These are phyloP conservation scores for Carcina quercana DNA, from an alignment of 2,888 invertebrate genomes.

Conservation along the genomic window DNA sequence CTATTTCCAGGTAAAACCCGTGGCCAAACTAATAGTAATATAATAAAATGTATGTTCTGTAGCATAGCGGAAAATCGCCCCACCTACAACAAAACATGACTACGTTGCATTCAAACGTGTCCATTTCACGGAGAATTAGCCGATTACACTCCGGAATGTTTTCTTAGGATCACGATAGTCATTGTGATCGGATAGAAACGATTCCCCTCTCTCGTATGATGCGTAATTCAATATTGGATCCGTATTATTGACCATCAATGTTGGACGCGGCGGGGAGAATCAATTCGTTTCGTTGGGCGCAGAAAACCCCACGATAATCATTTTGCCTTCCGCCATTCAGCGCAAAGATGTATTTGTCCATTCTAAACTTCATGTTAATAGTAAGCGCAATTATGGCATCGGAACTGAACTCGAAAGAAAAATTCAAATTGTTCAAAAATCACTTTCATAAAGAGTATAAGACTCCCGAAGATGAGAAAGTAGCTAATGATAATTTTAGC, in stretches of 20 bases:
- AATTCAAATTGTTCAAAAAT: slow-evolving; percentile 32
- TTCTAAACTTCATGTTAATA: too few relatives aligned
- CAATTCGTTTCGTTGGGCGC: slow-evolving; percentile 8
- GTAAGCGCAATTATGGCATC: too few relatives aligned
- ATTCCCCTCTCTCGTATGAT: slow-evolving; percentile 5
- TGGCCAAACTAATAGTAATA: too few relatives aligned
- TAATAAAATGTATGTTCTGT: too few relatives aligned
- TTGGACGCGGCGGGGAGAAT: slow-evolving; percentile 7
- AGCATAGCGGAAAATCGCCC: too few relatives aligned
- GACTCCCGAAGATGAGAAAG: slow-evolving; percentile 21
- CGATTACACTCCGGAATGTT: slow-evolving; percentile 27
- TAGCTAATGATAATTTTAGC: slow-evolving; percentile 31
- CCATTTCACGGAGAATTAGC: slow-evolving; percentile 39
- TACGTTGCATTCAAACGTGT: slow-evolving; percentile 30
- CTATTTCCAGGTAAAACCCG: too few relatives aligned
- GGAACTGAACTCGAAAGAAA: slow-evolving; percentile 15
- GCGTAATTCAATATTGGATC: slow-evolving; percentile 7
- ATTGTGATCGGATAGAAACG: slow-evolving; percentile 12
- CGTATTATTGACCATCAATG: slow-evolving; percentile 8
- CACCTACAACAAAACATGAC: too few relatives aligned
- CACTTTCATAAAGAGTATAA: slow-evolving; percentile 34
- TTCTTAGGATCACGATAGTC: slow-evolving; percentile 12
- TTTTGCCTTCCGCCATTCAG: slow-evolving; percentile 5
- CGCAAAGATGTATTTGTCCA: slow-evolving; percentile 6
- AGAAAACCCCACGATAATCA: slow-evolving; percentile 8